phyloP scores from a whole-genome alignment of 92 coral and sea anemone genomes.

The Parazoanthus swiftii region DNA sequence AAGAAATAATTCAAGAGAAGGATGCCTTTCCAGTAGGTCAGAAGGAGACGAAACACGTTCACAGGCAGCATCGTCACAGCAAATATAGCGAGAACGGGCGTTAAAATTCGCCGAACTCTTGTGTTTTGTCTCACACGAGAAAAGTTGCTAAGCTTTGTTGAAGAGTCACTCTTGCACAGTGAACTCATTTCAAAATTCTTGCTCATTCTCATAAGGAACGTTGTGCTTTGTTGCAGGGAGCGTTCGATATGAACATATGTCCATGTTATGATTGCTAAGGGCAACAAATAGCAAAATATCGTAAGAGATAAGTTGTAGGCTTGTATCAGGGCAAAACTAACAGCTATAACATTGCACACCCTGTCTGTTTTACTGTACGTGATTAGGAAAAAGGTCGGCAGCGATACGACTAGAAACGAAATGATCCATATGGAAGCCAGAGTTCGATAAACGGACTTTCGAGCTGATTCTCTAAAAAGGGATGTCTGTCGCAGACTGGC shows the following conservation, averaged over 20 bases:
- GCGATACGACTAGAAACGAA: slow-evolving; percentile 65
- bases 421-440: slow-evolving; percentile 63
- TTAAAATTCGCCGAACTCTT: slow-evolving; percentile 73
- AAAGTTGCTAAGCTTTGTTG: neutral
- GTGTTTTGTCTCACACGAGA: slow-evolving; percentile 73
- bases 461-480: slow-evolving; percentile 8
- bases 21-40: slow-evolving; percentile 52
- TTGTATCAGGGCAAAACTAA: slow-evolving; percentile 54
- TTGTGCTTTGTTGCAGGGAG: slow-evolving; percentile 61
- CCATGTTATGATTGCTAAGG: slow-evolving; percentile 66
- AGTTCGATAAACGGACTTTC: neutral
- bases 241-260: slow-evolving; percentile 73
- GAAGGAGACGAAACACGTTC: slow-evolving; percentile 64
- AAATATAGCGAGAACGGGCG: slow-evolving; percentile 85
- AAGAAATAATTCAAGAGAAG: slow-evolving; percentile 53
- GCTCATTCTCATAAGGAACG: slow-evolving; percentile 64
- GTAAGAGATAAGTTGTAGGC: slow-evolving; percentile 57
- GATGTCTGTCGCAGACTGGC: slow-evolving; percentile 20
- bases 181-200: slow-evolving; percentile 24
- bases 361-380: slow-evolving; percentile 29
- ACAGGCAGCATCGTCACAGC: slow-evolving; percentile 84
- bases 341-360: slow-evolving; percentile 37
- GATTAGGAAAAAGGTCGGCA: slow-evolving; percentile 70
- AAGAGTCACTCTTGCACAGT: neutral
- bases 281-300: slow-evolving; percentile 71